phyloP scores from a whole-genome alignment of 2,113 vertebrate genomes.

The Podarcis cretensis region DNA sequence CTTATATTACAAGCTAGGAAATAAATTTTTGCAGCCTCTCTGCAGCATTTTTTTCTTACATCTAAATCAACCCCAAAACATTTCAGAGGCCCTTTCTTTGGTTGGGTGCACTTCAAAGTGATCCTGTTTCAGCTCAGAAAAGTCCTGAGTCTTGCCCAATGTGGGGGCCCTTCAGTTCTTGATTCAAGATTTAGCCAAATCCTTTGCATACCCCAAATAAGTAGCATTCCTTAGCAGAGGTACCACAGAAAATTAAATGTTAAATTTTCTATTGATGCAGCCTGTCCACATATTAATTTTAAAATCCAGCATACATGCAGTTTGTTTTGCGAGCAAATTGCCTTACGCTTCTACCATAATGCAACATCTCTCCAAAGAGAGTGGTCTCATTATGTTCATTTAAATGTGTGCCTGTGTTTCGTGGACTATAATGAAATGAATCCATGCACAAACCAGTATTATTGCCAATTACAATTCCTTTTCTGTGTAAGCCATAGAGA shows the following conservation, averaged over 20 bases:
- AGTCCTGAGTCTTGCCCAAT: too few relatives aligned
- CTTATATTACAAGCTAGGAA: too few relatives aligned
- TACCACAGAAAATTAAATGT: neutral
- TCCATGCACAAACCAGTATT: slow-evolving; percentile 17
- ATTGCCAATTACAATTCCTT: slow-evolving; percentile 23
- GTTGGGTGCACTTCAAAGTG: too few relatives aligned
- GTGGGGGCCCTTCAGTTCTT: too few relatives aligned
- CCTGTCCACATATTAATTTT: neutral
- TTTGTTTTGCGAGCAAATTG: neutral
- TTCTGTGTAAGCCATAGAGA: neutral
- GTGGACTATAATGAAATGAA: slow-evolving; percentile 15
- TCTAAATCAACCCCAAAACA: too few relatives aligned
- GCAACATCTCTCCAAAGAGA: neutral
- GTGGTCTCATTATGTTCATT: slow-evolving; percentile 1
- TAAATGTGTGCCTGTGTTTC: neutral
- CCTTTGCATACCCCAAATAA: too few relatives aligned
- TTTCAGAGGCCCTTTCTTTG: too few relatives aligned
- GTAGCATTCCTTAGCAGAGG: neutral
- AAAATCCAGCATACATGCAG: neutral
- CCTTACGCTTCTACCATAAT: neutral
- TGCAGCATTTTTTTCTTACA: too few relatives aligned
- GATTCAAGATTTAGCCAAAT: too few relatives aligned
- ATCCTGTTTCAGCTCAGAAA: too few relatives aligned
- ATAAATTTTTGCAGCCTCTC: too few relatives aligned
- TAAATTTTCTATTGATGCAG: neutral